Conservation (phyloP, 1,140 invertebrate genomes). For the Atopsyche davidsoni region DNA sequence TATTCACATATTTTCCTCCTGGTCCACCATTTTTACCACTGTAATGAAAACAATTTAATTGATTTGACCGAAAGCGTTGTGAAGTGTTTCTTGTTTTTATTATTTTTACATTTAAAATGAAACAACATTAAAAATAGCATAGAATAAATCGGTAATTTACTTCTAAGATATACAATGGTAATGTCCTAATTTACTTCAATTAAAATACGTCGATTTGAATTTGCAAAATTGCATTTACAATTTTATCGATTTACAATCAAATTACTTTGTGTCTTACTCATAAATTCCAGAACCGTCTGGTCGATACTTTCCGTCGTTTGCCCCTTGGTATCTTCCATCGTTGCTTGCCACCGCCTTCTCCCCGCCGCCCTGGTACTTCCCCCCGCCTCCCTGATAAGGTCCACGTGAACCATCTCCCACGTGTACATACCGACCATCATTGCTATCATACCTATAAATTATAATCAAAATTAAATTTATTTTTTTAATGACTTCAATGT, state of each 20-base stretch:
- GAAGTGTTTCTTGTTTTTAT: no score
- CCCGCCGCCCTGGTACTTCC: slow-evolving; percentile 4
- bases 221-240: neutral
- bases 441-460: slow-evolving; percentile 13
- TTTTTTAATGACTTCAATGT: neutral
- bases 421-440: slow-evolving; percentile 25
- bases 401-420: slow-evolving; percentile 21
- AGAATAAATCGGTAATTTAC: no score
- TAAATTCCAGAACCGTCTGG: slow-evolving; percentile 30
- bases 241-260: neutral
- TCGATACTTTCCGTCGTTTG: slow-evolving; percentile 33
- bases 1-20: slow-evolving; percentile 16
- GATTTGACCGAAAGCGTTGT: no score
- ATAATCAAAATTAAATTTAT: neutral
- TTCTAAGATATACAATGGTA: no score
- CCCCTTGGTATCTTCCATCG: slow-evolving; percentile 30
- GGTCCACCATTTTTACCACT: slow-evolving; percentile 22
- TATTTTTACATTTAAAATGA: no score
- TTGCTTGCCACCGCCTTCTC: slow-evolving; percentile 2
- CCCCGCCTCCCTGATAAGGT: slow-evolving; percentile 7
- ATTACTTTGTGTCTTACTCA: slow-evolving; percentile 29
- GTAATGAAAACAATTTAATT: slow-evolving; percentile 2
- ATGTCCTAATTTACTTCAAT: no score
- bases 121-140: slow-evolving; percentile 5
- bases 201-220: no score